Evolutionary conservation across 1,140 invertebrate species (phyloP), one percentile per base, ranked within the genome.

Genomic region (Aethina tumida): DNA sequence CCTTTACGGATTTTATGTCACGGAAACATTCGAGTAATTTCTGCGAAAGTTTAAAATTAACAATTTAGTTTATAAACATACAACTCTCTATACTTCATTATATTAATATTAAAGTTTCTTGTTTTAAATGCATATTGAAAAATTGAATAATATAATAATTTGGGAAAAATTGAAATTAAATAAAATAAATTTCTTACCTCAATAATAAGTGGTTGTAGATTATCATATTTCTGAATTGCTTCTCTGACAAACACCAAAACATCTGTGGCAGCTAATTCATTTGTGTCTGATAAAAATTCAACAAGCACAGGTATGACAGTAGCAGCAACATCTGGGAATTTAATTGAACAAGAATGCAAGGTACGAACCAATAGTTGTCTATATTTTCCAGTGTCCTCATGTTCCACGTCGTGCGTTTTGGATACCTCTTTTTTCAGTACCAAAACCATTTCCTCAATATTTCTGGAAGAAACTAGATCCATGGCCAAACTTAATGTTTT

Each of bases 261-360:
- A 68, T 98, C 94, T 2, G 79, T 75, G 1, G 97, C 92, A 14
- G 92, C 93, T 32, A 90, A 68, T 64, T 97, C 95, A 64, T 90
- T 90, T 27, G 79, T 86, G 62, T 97, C 95, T 1, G 86, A 85
- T n/a, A 99, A 67, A 63, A 98, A 93, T 60, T 98, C 95, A 48
- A 94, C 83, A 36, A 99, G 67, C 22, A 97, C 88, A 18, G 91
- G 94, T 49, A 98, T 93, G 29, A 98, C 90, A 36, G 81, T 81
- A 30, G 74, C 74, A 12, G 94, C 93, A 33, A 98, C 92, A 65
- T 99, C 95, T 2, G 96, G 94, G 67, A 99, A 99, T 72, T 93
- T 97, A 45, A 98, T 90, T 37, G 88, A 92, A 56, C 92, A 95
- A 8, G 85, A 74, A 66, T 99, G 95, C 36, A 99, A 63, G 5